Base-by-base conservation (phyloP, 2,113 vertebrate genomes). In the Oxygymnocypris stewartii region DNA sequence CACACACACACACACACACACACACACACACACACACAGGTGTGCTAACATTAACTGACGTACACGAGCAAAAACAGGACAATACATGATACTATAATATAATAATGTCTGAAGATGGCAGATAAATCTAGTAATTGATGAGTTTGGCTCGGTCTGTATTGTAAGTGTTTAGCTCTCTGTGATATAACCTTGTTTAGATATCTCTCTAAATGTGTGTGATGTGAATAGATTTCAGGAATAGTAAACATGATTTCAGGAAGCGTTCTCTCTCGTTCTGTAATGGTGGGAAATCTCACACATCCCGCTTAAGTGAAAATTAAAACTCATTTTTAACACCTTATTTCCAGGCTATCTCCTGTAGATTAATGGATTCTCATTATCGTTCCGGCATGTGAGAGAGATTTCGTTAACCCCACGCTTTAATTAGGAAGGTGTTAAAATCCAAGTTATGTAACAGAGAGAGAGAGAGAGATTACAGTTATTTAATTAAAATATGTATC, bases 361-460 rank as follows among this genome's bases (percentile, higher is more conserved):
- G 89, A 93, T 94, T 89, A 93, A 88, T 88, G 14, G 31, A 89
- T 94, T 94, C 94, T 73, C 35, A 23, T 73, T 73, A 73, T 73
- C 91, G 71, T 95, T 88, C 25, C 35, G 44, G 90, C 96, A 91
- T 91, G 85, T 91, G 86, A 91, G 93, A 81, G 13, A 94, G 91
- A 96, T 95, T 92, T 95, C 89, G 94, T 97, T 96, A 95, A 95
- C 95, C 88, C 90, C 88, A 88, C 88, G 93, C 92, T 94, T 95
- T 96, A 96, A 96, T 96, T 94, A 96, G 93, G 92, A 94, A 96
- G 94, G 94, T 97, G 94, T 94, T 94, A 94, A 96, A 94, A 92
- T 94, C 89, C 95, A 96, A 59, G 97, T 96, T 97, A 96, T 94
- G 90, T 95, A 2, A 77, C 13, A 42, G 7, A 54, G 28, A 79